A percentile compares a stretch with the other conserved stretches of the same genome.
These are phyloP conservation scores for Gryon sp. DNA, from an alignment of 1,140 invertebrate species.

Conservation along the genomic window DNA sequence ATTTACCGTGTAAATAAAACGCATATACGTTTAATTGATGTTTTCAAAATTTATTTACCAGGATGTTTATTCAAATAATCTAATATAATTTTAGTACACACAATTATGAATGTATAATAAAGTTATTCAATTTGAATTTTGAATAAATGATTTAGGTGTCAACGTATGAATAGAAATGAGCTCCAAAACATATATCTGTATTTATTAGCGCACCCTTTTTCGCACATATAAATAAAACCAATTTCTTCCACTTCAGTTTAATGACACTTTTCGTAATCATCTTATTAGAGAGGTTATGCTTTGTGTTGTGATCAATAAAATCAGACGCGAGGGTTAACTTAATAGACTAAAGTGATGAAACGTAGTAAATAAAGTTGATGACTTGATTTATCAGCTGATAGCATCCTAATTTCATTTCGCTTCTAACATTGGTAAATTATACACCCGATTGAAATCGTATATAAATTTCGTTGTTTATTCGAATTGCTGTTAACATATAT, in stretches of 20 bases:
- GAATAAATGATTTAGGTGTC: too few species aligned
- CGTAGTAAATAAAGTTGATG: conserved; percentile 30
- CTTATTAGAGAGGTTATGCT: conserved; percentile 22
- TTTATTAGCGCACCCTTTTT: conserved; percentile 21
- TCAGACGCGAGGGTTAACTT: conserved; percentile 35
- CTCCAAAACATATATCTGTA: conserved; percentile 18
- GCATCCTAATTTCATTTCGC: conserved; percentile 30
- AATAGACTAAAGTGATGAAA: conserved; percentile 34
- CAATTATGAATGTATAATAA: too few species aligned
- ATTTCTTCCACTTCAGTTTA: conserved; percentile 21
- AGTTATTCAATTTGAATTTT: too few species aligned
- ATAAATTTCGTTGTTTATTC: conserved; percentile 10
- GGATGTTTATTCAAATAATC: too few species aligned
- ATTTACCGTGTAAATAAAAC: too few species aligned
- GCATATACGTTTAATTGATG: too few species aligned
- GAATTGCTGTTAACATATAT: neutral
- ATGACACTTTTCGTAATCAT: conserved; percentile 44
- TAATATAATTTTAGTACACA: too few species aligned
- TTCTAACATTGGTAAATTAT: neutral
- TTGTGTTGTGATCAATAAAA: conserved; percentile 33
- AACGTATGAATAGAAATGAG: conserved; percentile 24
- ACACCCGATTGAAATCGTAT: too few species aligned
- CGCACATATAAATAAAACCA: conserved; percentile 19
- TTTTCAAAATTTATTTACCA: too few species aligned
- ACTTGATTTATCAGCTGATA: conserved; percentile 38